Evolutionary conservation across 2,113 vertebrate genomes (phyloP), one percentile per base, ranked within the genome.

Genomic region (Scomber colias): DNA sequence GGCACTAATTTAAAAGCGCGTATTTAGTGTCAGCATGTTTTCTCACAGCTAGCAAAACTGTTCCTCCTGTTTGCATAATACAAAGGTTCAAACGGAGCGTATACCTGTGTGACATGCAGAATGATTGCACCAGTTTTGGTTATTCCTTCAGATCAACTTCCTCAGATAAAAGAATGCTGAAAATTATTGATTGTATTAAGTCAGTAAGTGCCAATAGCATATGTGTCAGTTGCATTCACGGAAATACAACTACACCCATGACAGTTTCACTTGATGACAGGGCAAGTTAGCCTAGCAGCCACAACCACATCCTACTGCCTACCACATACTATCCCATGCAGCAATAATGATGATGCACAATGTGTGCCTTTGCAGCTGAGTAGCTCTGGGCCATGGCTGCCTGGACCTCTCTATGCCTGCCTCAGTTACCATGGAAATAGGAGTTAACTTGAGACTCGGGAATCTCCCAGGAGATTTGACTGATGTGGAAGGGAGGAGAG

Each of bases 391-490:
- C 71, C 87, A 77, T 0, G 46, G 67, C 79, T 78, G 77, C 72
- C 30, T 87, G 87, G 90, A 85, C 85, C 77, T 71, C 66, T 86
- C 71, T 71, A 3, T 49, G 73, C 79, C 84, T 85, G 89, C 71
- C 81, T 88, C 87, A 50, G 90, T 94, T 91, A 89, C 92, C 90
- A 93, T 92, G 92, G 93, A 88, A 90, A 93, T 93, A 60, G 75
- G 84, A 89, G 87, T 88, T 90, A 88, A 90, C 80, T 84, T 90
- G 60, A 84, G 84, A 87, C 82, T 84, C 74, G 2, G 81, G 75
- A 72, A 56, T 71, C 83, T 83, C 89, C 82, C 53, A 5, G 60
- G 79, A 84, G 89, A 81, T 30, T 40, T 54, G 50, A 85, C 53
- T 79, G 83, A 89, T 78, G 77, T 69, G 75, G 72, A 84, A 65